Base-by-base conservation (phyloP, 2,888 invertebrate species). In the Druceiella hillmani region DNA sequence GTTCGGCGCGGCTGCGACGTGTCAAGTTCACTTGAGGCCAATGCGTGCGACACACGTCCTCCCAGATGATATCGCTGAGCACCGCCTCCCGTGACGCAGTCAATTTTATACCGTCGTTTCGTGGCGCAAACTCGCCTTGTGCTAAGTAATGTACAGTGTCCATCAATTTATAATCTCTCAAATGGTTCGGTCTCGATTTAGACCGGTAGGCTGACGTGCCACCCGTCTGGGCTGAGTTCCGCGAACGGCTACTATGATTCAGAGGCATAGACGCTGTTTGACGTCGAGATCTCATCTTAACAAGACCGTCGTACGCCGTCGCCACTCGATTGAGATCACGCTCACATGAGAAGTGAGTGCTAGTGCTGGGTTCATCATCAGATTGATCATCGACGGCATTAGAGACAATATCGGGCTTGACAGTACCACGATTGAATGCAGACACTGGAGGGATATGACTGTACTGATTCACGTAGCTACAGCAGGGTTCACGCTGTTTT, bases 61-160 rank as follows among this genome's bases (percentile, higher is more conserved):
- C 70, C 60, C 64, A 70, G 48, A 70, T 70, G 11, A 70, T 70
- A 35, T 70, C 70, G 47, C 70, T 70, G 16, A 70, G 56, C 9
- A 70, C 70, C 10, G 66, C 70, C 58, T 70, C 70, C 38, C 70
- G 53, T 2, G 70, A 70, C 4, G 67, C 65, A 25, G 70, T 70
- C 17, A 70, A 43, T 50, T 70, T 70, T 33, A 70, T 69, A 3
- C 70, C 70, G 43, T 70, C 70, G 38, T 70, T 67, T 2, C 70
- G 61, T 2, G 70, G 70, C 33, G 70, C 70, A 38, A 70, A 70
- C 52, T 70, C 70, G 2, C 70, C 70, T 54, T 70, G 70, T 14
- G 70, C 70, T 38, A 70, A 56, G 48, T 70, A 70, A 52, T 70
- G 70, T 2, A 70, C 69, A 10, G 69, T 70, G 44, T 70, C 70